phyloP scores from a whole-genome alignment of 2,888 invertebrate species.

The Thymelicus acteon region DNA sequence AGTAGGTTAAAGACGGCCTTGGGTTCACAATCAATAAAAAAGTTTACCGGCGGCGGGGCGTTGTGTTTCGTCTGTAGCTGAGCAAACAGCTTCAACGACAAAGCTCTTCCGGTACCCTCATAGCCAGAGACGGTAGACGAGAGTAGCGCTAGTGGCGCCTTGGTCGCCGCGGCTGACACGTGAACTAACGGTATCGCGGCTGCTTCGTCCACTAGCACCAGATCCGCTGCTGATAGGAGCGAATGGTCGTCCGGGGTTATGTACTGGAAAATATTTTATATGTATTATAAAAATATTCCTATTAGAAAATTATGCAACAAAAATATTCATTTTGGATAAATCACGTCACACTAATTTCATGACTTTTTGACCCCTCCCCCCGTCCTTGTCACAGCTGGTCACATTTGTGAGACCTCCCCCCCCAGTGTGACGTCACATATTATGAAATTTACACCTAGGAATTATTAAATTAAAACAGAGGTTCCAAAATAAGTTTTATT shows the following conservation, averaged over 20 bases:
- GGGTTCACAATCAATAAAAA: conserved; percentile 10
- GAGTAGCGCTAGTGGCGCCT: conserved; percentile 96
- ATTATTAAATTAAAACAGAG: too few species aligned
- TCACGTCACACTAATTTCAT: too few species aligned
- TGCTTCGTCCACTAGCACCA: conserved; percentile 98
- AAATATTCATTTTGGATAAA: too few species aligned
- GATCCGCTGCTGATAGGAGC: conserved; percentile 95
- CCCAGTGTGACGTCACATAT: too few species aligned
- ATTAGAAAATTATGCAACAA: too few species aligned
- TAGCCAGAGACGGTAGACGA: conserved; percentile 99
- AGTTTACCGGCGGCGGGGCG: conserved; percentile 85
- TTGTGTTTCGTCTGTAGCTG: conserved; percentile 89
- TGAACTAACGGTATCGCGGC: conserved; percentile 98
- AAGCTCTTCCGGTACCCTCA: conserved; percentile 98
- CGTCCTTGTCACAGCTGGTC: too few species aligned
- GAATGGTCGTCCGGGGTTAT: conserved; percentile 96
- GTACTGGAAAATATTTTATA: conserved; percentile 85
- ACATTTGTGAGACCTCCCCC: too few species aligned
- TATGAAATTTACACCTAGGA: too few species aligned
- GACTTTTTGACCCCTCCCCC: too few species aligned
- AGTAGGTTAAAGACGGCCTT: too few species aligned
- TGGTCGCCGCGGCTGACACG: conserved; percentile 94
- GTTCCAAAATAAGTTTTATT: too few species aligned
- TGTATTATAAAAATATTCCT: too few species aligned
- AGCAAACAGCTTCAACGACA: conserved; percentile 97